Percentiles rank a stretch among this genome's conserved stretches.
Conservation (phyloP, 1,140 invertebrate genomes). For the Drosophila bipectinata region DNA sequence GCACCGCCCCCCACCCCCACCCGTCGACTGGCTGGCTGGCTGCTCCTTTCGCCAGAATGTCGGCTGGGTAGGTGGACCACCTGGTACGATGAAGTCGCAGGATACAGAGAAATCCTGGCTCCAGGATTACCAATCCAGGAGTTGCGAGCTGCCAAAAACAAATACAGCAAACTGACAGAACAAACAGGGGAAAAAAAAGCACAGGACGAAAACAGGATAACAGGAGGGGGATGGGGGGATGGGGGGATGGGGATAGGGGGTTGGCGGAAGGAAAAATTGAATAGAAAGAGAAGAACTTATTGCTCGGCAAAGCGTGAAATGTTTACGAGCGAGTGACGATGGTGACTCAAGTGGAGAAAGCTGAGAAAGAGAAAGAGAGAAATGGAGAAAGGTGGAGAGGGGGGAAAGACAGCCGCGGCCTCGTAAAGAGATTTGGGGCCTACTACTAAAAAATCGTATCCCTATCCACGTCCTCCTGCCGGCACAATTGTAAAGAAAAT, state of each 20-base stretch:
- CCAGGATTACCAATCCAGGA: conserved; percentile 9
- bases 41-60: conserved; percentile 1
- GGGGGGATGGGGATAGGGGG: not conserved
- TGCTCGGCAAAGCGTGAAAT: conserved; percentile 80
- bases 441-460: conserved; percentile 1
- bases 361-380: conserved; percentile 14
- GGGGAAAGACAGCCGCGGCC: not conserved
- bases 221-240: too few species aligned
- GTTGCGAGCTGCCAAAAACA: conserved; percentile 66
- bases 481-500: conserved; percentile 79
- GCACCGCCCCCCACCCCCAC: conserved; percentile 24
- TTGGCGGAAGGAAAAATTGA: conserved; percentile 7
- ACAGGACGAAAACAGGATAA: conserved; percentile 5
- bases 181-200: conserved; percentile 39
- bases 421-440: conserved; percentile 2
- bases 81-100: conserved; percentile 45
- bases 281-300: conserved; percentile 51
- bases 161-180: conserved; percentile 68
- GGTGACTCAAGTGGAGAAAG: conserved; percentile 61
- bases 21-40: not conserved
- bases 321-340: conserved; percentile 80
- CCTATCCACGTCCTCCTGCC: not conserved
- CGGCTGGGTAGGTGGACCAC: conserved; percentile 5
- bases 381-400: too few species aligned
- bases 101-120: conserved; percentile 21